Base-by-base conservation (phyloP, 2,113 vertebrate species). In the Sinocyclocheilus anophthalmus region DNA sequence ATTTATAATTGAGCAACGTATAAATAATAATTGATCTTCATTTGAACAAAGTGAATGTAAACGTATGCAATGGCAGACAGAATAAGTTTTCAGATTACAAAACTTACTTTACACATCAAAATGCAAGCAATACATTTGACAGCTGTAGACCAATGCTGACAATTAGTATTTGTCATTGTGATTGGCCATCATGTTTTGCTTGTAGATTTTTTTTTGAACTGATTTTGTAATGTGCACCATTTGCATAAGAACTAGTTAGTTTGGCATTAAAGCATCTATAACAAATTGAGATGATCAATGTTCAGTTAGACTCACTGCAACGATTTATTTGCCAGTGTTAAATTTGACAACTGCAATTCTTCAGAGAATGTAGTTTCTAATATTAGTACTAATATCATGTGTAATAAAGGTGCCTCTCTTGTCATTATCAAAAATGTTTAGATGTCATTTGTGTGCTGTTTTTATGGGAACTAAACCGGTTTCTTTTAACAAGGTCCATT, bases 21-120 rank as follows among this genome's bases (percentile, higher is more conserved):
- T n/a, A 77, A 77, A 55, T 33, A 53, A 76, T 14, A 53, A 76
- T 48, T 75, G 22, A 80, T 63, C 78, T 26, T 65, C 57, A 26
- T 81, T 16, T 12, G 59, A 59, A 59, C 55, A 8, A 61, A 79
- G 22, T 61, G 10, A 30, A 48, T 70, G 63, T 82, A 82, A 82
- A 82, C 80, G 53, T 22, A 48, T 81, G 26, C 37, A 69, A 82
- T 37, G 24, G 45, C 24, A 50, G 39, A 82, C 9, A 69, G 20
- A 39, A 39, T 39, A 13, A 42, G 10, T 4, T 63, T 80, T 7
- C 20, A 3, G 30, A n/a, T 30, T 42, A 80, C 33, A 63, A 63
- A 45, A 79, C 76, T 30, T 6, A 48, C 12, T 76, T 18, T 30
- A 78, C 76, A 78, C 18, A 8, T 30, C 2, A 4, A 37, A 37